phyloP scores from a whole-genome alignment of 2,797 vertebrate genomes.

The Acomys russatus region DNA sequence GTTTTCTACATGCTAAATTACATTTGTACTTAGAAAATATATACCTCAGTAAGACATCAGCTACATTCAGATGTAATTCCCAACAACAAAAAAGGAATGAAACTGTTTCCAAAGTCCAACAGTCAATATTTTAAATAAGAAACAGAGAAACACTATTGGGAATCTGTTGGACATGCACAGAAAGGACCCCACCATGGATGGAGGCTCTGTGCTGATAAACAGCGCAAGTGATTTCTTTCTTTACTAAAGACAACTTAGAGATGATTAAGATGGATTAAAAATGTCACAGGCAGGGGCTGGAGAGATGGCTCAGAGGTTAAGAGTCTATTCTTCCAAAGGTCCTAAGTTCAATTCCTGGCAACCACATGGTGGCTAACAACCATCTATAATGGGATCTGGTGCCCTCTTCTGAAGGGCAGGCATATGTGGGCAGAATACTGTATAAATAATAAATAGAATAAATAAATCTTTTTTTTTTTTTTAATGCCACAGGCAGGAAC shows the following conservation, averaged over 20 bases:
- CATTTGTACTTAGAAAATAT: background rate
- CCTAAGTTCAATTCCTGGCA: too few relatives aligned
- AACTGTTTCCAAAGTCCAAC: slow-evolving; percentile 20
- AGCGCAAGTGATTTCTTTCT: background rate
- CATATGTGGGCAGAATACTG: too few relatives aligned
- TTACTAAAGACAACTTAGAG: background rate
- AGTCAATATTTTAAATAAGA: background rate
- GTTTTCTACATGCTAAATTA: slow-evolving; percentile 7
- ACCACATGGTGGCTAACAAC: too few relatives aligned
- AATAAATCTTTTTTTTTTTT: too few relatives aligned
- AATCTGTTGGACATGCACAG: background rate
- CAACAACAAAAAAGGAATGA: background rate
- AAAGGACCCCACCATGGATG: background rate
- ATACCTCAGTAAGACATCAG: background rate
- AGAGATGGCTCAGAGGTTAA: too few relatives aligned
- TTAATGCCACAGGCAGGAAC: background rate
- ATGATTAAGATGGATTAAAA: background rate
- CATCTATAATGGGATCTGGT: too few relatives aligned
- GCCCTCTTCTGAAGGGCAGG: too few relatives aligned
- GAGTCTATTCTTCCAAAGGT: too few relatives aligned
- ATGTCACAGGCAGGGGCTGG: background rate
- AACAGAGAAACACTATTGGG: background rate
- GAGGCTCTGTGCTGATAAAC: background rate
- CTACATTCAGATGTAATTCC: slow-evolving; percentile 29
- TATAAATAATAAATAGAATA: too few relatives aligned